Conservation (phyloP, 1,140 invertebrate species). For the Acromyrmex echinatior region DNA sequence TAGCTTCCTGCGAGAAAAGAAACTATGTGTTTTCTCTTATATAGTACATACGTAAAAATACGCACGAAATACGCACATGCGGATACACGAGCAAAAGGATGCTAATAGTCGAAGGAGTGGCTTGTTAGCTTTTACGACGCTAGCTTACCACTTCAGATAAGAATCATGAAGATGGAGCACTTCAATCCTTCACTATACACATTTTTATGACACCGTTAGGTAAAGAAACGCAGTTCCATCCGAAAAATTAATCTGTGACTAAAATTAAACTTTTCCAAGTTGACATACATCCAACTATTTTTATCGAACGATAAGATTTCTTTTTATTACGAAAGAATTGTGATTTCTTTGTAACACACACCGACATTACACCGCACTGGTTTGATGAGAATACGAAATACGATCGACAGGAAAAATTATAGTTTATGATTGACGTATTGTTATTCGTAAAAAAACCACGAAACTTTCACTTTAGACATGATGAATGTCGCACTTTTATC, state of each 20-base stretch:
- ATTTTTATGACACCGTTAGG: not conserved
- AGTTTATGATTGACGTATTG: not conserved
- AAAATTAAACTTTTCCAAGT: not conserved
- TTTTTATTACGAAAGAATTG: constrained; percentile 22
- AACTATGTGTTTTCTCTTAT: constrained; percentile 27
- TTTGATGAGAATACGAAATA: constrained; percentile 24
- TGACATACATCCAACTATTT: not conserved
- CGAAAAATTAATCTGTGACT: constrained; percentile 6
- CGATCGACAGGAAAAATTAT: constrained; percentile 11
- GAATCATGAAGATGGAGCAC: constrained; percentile 3
- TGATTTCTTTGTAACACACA: constrained; percentile 44
- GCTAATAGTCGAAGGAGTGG: constrained; percentile 54
- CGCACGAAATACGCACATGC: constrained; percentile 36
- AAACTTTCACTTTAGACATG: constrained; percentile 25
- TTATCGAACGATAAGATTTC: constrained; percentile 35
- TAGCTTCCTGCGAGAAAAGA: not conserved
- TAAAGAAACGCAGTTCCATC: not conserved
- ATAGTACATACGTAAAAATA: constrained; percentile 7
- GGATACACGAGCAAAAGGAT: constrained; percentile 49
- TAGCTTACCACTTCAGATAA: constrained; percentile 24
- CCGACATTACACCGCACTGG: constrained; percentile 23
- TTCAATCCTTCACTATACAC: not conserved
- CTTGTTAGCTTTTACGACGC: constrained; percentile 52
- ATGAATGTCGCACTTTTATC: not conserved
- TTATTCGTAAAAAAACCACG: constrained; percentile 11